Evolutionary conservation across 2,113 vertebrate genomes (phyloP), one percentile per base, ranked within the genome.

Genomic region (Scatophagus argus): DNA sequence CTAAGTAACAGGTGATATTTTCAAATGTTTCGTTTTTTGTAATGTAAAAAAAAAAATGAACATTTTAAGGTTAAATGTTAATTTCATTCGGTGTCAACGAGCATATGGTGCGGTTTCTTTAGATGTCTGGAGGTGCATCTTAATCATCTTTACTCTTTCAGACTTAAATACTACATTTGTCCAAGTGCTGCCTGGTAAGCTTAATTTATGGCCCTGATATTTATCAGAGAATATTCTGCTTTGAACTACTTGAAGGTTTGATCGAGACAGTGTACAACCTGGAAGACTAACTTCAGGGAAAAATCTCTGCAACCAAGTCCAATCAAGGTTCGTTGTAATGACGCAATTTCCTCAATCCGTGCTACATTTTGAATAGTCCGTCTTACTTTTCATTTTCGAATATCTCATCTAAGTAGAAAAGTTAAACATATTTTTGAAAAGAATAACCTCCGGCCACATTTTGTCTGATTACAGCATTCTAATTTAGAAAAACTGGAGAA

Each of bases 361-460:
- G 88, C 81, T 43, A 87, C 87, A 77, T 31, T 25, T 16, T 69
- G 44, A 88, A 55, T 17, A 8, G 23, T 75, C 84, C 87, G 76
- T 29, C n/a, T 5, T 11, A 4, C 8, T 44, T 0, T 8, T 23
- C n/a, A 16, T 46, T 36, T 66, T 49, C 4, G 21, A 23, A 23
- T 46, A 36, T 58, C 16, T n/a, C 6, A 32, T 66, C 59, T 34
- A 12, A 44, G 12, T 0, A 8, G 6, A 10, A 0, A 7, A 19
- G 6, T 63, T 19, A 3, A 17, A 19, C 1, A 44, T 12, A 0
- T 8, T 43, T n/a, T n/a, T 1, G 4, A 47, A 34, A 34, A 23
- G 0, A 23, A 4, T 2, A 8, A 9, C 11, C 1, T 12, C 17
- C 2, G 3, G 1, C 11, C 12, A 13, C 17, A 17, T 59, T 19